Percentiles rank a stretch among this genome's conserved stretches.
Conservation (phyloP, 2,113 vertebrate species). For the Falcunculus frontatus region DNA sequence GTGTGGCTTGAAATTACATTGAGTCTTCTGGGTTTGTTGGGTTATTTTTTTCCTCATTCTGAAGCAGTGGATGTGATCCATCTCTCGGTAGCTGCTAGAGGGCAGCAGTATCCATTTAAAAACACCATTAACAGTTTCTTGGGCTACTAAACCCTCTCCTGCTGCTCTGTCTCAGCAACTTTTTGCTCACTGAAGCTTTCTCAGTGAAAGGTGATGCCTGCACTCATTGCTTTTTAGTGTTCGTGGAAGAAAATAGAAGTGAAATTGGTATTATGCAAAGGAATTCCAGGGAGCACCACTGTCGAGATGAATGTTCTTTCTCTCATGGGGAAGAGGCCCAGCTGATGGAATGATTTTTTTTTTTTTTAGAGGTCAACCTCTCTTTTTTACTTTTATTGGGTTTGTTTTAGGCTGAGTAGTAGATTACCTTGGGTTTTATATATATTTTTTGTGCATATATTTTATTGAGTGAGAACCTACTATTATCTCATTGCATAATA, state of each 20-base stretch:
- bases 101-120: constrained; percentile 65
- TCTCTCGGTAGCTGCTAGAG: constrained; percentile 43
- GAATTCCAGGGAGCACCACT: not conserved
- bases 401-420: not conserved
- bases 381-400: not conserved
- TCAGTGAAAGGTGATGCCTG: not conserved
- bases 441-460: not conserved
- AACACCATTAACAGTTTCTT: constrained; percentile 29
- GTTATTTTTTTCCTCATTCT: not conserved
- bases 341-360: not conserved
- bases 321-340: not conserved
- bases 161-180: not conserved
- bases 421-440: not conserved
- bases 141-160: not conserved
- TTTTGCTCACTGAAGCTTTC: not conserved
- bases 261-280: not conserved
- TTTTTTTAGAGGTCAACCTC: not conserved
- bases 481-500: not conserved
- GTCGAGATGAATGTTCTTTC: not conserved
- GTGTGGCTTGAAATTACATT: not conserved
- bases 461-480: not conserved
- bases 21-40: not conserved
- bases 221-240: not conserved
- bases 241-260: not conserved
- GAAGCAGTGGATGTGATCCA: not conserved